A percentile compares a stretch with the other conserved stretches of the same genome.
phyloP scores from a whole-genome alignment of 64 coral and sea anemone species.

The Montipora capricornis region DNA sequence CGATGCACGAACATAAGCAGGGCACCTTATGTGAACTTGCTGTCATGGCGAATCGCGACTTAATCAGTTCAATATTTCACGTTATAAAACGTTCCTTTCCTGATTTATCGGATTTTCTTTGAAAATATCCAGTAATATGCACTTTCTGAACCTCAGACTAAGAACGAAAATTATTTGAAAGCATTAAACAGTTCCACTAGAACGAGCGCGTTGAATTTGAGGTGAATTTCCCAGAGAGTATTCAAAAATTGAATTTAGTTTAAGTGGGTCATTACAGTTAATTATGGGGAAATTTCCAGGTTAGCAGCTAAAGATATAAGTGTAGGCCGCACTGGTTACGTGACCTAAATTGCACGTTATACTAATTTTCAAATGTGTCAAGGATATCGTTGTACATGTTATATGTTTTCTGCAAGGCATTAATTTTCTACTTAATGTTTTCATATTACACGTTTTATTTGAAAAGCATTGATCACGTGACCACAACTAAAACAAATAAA shows the following conservation, averaged over 20 bases:
- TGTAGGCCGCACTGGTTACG: not conserved
- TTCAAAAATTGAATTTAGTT: not conserved
- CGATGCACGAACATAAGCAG: not conserved
- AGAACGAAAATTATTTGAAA: too few species aligned
- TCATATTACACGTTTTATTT: too few species aligned
- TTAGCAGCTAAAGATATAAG: not conserved
- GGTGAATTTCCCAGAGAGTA: too few species aligned
- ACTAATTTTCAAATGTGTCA: conserved; percentile 7
- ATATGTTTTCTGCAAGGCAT: too few species aligned
- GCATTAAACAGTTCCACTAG: too few species aligned
- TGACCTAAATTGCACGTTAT: conserved; percentile 1
- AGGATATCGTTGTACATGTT: not conserved
- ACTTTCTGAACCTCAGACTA: too few species aligned
- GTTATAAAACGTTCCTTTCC: not conserved
- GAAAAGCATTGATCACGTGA: too few species aligned
- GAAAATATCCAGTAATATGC: too few species aligned
- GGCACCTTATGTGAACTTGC: not conserved
- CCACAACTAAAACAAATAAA: too few species aligned
- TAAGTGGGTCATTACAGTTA: not conserved
- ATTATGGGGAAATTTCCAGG: conserved; percentile 5
- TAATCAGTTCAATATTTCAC: conserved; percentile 1
- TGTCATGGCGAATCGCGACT: not conserved
- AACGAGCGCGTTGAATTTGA: too few species aligned
- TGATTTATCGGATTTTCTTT: too few species aligned
- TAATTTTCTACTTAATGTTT: too few species aligned